Evolutionary conservation across 92 coral and sea anemone genomes (phyloP), one percentile per base, ranked within the genome.

Genomic region (Scolanthus callimorphus): DNA sequence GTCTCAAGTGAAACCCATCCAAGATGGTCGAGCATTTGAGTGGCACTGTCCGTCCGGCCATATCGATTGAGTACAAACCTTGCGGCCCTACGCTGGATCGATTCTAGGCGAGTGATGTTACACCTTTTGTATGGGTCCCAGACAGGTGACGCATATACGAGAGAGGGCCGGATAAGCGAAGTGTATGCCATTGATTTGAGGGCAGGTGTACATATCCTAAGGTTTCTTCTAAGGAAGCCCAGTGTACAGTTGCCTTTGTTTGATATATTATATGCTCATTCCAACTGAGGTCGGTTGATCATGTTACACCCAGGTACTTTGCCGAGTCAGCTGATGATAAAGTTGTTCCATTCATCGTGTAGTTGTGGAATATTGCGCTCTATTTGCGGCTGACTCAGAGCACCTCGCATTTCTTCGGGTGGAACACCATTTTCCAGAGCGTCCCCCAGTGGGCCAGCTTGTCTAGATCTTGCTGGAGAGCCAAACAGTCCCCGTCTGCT

Each of bases 281-380:
- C 78, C 76, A 69, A 24, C 70, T 59, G 47, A 67, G 24, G 58
- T 69, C 76, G 20, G 71, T 6, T 25, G 76, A 8, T 48, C 62
- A 11, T 38, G 78, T 71, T 17, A 71, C 73, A 13, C 73, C 78
- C 12, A 71, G 70, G 61, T 71, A 71, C 30, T 71, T 49, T 17
- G 70, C 55, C 19, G 69, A 59, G 17, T 69, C 44, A 12, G 48
- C 52, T 4, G 52, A n/a, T n/a, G n/a, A n/a, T n/a, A n/a, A n/a
- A n/a, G n/a, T n/a, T n/a, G n/a, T n/a, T n/a, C n/a, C n/a, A n/a
- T n/a, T n/a, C n/a, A n/a, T n/a, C n/a, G n/a, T n/a, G n/a, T n/a
- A n/a, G n/a, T n/a, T n/a, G n/a, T n/a, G n/a, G n/a, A n/a, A n/a
- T n/a, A n/a, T n/a, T n/a, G n/a, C n/a, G n/a, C n/a, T n/a, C n/a